Conservation (phyloP, 2,888 invertebrate species). For the Quadroppia sp. region DNA sequence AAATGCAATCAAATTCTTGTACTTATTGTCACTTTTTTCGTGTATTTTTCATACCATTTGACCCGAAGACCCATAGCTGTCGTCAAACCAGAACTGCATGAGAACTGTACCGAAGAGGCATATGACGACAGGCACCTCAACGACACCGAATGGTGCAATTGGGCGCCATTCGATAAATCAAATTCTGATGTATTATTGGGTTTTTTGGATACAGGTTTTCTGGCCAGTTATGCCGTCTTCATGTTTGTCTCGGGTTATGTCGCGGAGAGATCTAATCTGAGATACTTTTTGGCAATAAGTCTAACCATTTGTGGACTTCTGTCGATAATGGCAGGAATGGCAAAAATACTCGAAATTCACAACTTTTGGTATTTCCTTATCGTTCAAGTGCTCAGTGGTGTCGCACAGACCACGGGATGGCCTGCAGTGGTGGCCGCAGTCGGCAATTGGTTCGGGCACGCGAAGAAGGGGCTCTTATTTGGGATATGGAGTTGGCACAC, state of each 20-base stretch:
- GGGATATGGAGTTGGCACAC: conserved; percentile 98
- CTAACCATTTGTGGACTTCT: conserved; percentile 83
- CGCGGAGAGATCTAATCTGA: conserved; percentile 82
- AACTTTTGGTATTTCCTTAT: conserved; percentile 72
- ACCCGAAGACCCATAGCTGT: conserved; percentile 91
- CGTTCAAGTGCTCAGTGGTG: conserved; percentile 60
- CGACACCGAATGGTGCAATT: conserved; percentile 15
- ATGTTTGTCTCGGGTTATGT: conserved; percentile 87
- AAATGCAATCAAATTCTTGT: conserved; percentile 53
- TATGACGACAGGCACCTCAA: background rate
- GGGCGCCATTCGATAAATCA: conserved; percentile 32
- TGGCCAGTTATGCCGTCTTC: conserved; percentile 84
- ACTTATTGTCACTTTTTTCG: conserved; percentile 75
- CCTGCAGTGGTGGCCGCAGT: conserved; percentile 89
- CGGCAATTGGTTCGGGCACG: conserved; percentile 87
- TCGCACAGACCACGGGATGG: conserved; percentile 92
- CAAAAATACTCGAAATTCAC: conserved; percentile 74
- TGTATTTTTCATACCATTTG: conserved; percentile 86
- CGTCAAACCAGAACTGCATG: conserved; percentile 55
- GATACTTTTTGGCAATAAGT: conserved; percentile 83
- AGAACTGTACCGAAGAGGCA: background rate
- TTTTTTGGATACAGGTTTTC: conserved; percentile 78
- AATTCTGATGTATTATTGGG: conserved; percentile 17
- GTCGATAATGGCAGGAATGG: conserved; percentile 83
- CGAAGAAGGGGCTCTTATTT: conserved; percentile 67